These are phyloP conservation scores for Ecdyonurus torrentis DNA, from an alignment of 2,888 invertebrate species.

Conservation along the genomic window DNA sequence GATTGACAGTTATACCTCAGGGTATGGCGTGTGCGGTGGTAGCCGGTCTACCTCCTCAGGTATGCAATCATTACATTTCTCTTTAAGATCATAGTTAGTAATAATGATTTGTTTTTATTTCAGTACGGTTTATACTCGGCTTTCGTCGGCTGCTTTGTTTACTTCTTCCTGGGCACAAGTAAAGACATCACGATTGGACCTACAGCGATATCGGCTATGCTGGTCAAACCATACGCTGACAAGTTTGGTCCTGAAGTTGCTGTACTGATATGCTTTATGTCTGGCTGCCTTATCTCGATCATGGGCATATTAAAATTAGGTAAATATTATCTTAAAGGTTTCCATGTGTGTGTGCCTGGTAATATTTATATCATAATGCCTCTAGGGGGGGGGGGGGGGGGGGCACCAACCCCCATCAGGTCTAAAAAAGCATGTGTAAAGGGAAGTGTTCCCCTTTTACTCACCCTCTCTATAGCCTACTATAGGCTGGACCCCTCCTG, in stretches of 20 bases:
- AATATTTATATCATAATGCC: too few relatives aligned
- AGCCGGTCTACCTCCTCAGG: slow-evolving; percentile 29
- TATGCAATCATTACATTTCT: slow-evolving; percentile 12
- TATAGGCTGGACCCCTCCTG: too few relatives aligned
- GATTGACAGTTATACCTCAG: slow-evolving; percentile 32
- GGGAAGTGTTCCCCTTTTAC: too few relatives aligned
- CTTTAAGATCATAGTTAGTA: too few relatives aligned
- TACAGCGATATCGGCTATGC: slow-evolving; percentile 74
- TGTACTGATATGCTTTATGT: slow-evolving; percentile 50
- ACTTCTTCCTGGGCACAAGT: slow-evolving; percentile 42
- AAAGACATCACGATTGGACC: slow-evolving; percentile 51
- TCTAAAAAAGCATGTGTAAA: too few relatives aligned
- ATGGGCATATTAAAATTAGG: slow-evolving; percentile 58
- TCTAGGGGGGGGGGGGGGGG: too few relatives aligned
- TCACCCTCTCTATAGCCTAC: too few relatives aligned
- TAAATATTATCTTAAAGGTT: too few relatives aligned
- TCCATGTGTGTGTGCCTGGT: too few relatives aligned
- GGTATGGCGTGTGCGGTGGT: slow-evolving; percentile 30
- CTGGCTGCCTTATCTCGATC: slow-evolving; percentile 49
- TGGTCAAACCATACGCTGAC: slow-evolving; percentile 51
- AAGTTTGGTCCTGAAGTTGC: slow-evolving; percentile 25
- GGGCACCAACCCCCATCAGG: too few relatives aligned
- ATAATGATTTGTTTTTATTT: slow-evolving; percentile 16
- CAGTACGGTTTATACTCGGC: slow-evolving; percentile 92
- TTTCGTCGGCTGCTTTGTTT: slow-evolving; percentile 85